These are phyloP conservation scores for Pantala flavescens DNA, from an alignment of 1,140 invertebrate species.

Conservation along the genomic window DNA sequence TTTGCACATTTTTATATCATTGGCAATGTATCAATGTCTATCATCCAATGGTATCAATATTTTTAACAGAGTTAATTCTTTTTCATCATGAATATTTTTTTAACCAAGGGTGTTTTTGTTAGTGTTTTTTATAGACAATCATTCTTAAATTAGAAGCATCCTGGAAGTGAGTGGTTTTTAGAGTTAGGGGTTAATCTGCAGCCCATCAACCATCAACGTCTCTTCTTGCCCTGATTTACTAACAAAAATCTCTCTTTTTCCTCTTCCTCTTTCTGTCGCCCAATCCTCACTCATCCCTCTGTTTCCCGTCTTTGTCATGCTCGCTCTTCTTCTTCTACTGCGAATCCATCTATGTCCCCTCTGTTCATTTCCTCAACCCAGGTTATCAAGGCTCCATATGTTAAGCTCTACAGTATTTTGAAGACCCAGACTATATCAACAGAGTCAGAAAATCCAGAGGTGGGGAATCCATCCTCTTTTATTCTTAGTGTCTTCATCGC, in stretches of 20 bases:
- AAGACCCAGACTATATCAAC: conserved; percentile 58
- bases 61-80: too few relatives aligned
- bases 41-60: too few relatives aligned
- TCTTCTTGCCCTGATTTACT: conserved; percentile 1
- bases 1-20: too few relatives aligned
- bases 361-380: conserved; percentile 32
- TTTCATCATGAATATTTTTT: too few relatives aligned
- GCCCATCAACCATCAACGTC: not conserved
- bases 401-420: conserved; percentile 89
- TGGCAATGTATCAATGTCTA: too few relatives aligned
- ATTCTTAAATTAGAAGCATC: too few relatives aligned
- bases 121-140: too few relatives aligned
- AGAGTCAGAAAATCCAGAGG: conserved; percentile 34
- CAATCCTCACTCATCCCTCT: not conserved
- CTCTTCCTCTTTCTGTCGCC: not conserved
- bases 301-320: too few relatives aligned
- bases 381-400: conserved; percentile 90
- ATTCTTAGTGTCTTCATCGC: not conserved
- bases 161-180: too few relatives aligned
- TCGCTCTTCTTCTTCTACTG: not conserved
- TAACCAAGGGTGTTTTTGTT: too few relatives aligned
- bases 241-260: not conserved
- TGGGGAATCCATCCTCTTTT: conserved; percentile 23
- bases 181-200: too few relatives aligned
- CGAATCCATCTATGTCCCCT: conserved; percentile 28